Base-by-base conservation (phyloP, 2,113 vertebrate genomes). In the Oceanites oceanicus region DNA sequence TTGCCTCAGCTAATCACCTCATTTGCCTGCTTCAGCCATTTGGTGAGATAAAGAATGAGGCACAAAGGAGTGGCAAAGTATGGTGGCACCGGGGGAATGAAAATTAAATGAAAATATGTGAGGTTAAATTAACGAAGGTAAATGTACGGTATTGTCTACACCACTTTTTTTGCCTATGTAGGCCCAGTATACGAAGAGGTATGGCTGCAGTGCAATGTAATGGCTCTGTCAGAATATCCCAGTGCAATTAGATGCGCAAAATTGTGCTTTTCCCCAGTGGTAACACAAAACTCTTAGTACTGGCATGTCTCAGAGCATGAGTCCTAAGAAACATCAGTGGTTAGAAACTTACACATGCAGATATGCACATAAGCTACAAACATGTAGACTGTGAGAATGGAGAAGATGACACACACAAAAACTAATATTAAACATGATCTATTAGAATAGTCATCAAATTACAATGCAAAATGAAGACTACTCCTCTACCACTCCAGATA, bases 11-110 rank as follows among this genome's bases (percentile, higher is more conserved):
- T 90, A 59, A 94, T 86, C 93, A 79, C 75, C 45, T 86, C 61
- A 68, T 88, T 70, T 90, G 38, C 86, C 79, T 81, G 70, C 49
- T 77, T 63, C 9, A 7, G 83, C 56, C 95, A 56, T 91, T 89
- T 88, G 65, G 86, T 23, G 53, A 94, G 44, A 86, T 68, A 92
- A 94, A 86, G 68, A 92, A 93, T 30, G 47, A 93, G 67, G 38
- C 38, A 74, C 68, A 71, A 92, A 88, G 38, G 8, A 30, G 20
- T 73, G 62, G 74, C 59, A 90, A 88, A 63, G 73, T 10, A 36
- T 3, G 49, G 63, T 15, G 26, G n/a, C 27, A 67, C 13, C 0
- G 2, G 70, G 44, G 23, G 34, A 91, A 81, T n/a, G 23, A 55
- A 94, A 93, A 84, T 45, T 40, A 65, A 88, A 74, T 74, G 7